A percentile compares a stretch with the other conserved stretches of the same genome.
These are phyloP conservation scores for Formica selysi DNA, from an alignment of 1,140 invertebrate species.

Conservation along the genomic window DNA sequence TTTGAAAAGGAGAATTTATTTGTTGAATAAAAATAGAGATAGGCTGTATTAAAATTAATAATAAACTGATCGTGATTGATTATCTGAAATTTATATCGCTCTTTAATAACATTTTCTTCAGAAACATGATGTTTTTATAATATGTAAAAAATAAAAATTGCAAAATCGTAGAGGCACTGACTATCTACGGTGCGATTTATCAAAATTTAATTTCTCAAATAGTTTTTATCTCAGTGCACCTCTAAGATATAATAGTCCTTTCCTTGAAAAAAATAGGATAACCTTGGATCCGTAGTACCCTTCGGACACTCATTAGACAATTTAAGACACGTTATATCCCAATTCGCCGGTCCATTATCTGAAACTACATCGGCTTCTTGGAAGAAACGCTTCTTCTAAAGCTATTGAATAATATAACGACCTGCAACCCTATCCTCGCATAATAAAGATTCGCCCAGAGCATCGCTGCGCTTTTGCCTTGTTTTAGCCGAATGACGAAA, in stretches of 20 bases:
- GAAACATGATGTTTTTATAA: neutral
- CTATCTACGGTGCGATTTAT: neutral
- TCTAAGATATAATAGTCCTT: conserved; percentile 58
- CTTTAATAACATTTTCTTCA: neutral
- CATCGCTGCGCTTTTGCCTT: conserved; percentile 74
- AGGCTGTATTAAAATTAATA: neutral
- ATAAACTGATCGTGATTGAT: neutral
- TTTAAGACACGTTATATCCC: conserved; percentile 86
- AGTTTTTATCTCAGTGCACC: conserved; percentile 39
- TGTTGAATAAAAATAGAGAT: neutral
- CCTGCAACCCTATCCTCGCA: conserved; percentile 76
- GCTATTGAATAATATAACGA: conserved; percentile 80
- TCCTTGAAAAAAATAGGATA: conserved; percentile 75
- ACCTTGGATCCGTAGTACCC: conserved; percentile 79
- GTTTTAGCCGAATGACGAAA: conserved; percentile 72
- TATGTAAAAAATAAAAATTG: neutral
- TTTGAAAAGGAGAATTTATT: neutral
- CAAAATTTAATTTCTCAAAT: conserved; percentile 6
- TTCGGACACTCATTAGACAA: conserved; percentile 85
- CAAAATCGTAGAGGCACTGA: neutral
- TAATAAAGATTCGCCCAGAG: conserved; percentile 77
- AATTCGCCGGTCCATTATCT: conserved; percentile 83
- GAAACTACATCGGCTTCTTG: conserved; percentile 81
- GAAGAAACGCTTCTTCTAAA: conserved; percentile 73
- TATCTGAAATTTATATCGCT: neutral